Conservation (phyloP, 1,140 invertebrate species). For the Drosophila eugracilis region DNA sequence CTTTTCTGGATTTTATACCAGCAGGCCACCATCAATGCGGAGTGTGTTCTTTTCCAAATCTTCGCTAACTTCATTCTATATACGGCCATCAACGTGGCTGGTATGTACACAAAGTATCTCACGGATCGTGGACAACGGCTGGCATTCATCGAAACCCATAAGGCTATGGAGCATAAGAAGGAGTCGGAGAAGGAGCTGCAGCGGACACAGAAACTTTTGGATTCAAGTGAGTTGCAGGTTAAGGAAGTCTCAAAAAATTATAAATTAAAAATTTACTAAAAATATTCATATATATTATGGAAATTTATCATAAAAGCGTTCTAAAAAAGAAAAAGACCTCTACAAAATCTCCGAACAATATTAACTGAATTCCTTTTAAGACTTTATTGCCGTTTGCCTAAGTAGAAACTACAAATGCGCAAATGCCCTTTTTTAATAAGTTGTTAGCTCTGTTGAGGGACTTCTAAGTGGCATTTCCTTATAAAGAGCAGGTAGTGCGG, state of each 20-base stretch:
- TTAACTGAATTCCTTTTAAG: constrained; percentile 5
- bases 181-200: constrained; percentile 97
- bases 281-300: too few relatives aligned
- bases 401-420: constrained; percentile 23
- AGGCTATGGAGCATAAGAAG: constrained; percentile 97
- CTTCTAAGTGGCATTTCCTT: constrained; percentile 12
- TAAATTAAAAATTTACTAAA: too few relatives aligned
- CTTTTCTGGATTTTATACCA: neutral
- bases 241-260: too few relatives aligned
- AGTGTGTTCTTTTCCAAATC: constrained; percentile 89
- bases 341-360: neutral
- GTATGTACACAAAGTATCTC: constrained; percentile 98
- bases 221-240: constrained; percentile 92
- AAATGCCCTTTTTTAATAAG: constrained; percentile 14
- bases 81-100: constrained; percentile 95
- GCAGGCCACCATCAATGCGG: constrained; percentile 54
- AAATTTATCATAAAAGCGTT: too few relatives aligned
- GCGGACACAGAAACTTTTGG: constrained; percentile 95
- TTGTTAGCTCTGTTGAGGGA: neutral
- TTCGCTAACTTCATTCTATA: constrained; percentile 93
- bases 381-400: constrained; percentile 2
- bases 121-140: constrained; percentile 97
- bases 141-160: constrained; percentile 97
- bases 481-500: constrained; percentile 18
- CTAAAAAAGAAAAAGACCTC: too few relatives aligned